Base-by-base conservation (phyloP, 2,113 vertebrate genomes). In the Neotoma lepida region DNA sequence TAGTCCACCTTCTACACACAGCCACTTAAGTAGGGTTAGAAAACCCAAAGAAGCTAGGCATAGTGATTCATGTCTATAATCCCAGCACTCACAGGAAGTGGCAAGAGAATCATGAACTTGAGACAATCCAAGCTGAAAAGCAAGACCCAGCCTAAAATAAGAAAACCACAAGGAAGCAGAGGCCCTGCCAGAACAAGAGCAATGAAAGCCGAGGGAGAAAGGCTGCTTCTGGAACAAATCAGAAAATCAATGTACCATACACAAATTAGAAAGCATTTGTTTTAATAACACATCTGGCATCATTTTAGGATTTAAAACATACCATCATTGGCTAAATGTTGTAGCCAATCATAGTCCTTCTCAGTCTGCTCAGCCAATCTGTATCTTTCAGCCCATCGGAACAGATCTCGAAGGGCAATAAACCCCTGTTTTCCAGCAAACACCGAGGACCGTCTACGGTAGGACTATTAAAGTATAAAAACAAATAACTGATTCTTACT, bases 401-500 rank as follows among this genome's bases (percentile, higher is more conserved):
- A 99, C 49, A 99, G 98, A 96, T 99, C 99, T 90, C 99, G 97
- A 88, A 99, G 98, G 6, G 99, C 99, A 92, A 99, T 99, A 97
- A 99, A 99, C 7, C 99, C 99, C 0, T 99, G 99, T 94, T 99
- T 99, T 95, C 99, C 99, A 35, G 99, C 99, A 98, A 99, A 99
- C 94, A 99, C 99, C 0, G 99, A 99, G 0, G 99, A 99, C 18
- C 99, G 99, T 95, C 99, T 98, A 94, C 99, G 99, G 90, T 99
- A 97, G 7, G 99, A 99, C 99, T 99, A 95, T 0, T 82, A 39
- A 94, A 56, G 15, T 0, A 93, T 51, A 56, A 49, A 97, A 89
- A 88, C 15, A 85, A 91, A 97, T 70, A 86, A 0, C 18, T 17
- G 58, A 56, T 88, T 30, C 12, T 44, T 35, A 63, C 49, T 84